Conservation (phyloP, 1,140 invertebrate genomes). For the Neocloeon triangulifer region DNA sequence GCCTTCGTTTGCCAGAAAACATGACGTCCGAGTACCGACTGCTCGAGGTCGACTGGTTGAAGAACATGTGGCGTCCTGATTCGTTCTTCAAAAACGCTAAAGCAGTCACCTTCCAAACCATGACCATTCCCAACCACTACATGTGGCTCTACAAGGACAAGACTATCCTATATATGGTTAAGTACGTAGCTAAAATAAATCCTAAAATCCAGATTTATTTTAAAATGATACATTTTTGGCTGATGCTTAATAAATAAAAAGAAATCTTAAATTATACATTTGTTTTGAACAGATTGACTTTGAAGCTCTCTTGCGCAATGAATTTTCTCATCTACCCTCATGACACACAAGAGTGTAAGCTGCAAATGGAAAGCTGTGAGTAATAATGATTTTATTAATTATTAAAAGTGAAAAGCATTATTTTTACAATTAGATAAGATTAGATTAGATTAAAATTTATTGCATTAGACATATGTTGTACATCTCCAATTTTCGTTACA, state of each 20-base stretch:
- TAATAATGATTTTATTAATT: no score
- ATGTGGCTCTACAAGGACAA: constrained; percentile 75
- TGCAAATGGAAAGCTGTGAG: constrained; percentile 80
- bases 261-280: no score
- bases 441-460: neutral
- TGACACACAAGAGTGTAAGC: constrained; percentile 73
- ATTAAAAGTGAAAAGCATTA: no score
- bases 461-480: no score
- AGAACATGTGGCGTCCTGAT: constrained; percentile 78
- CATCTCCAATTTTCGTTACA: neutral
- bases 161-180: constrained; percentile 71
- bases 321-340: constrained; percentile 81
- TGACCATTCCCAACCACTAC: constrained; percentile 84
- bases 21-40: constrained; percentile 66
- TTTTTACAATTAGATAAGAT: neutral
- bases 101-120: constrained; percentile 76
- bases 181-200: constrained; percentile 33
- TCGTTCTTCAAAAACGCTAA: constrained; percentile 79
- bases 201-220: no score
- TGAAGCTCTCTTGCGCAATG: constrained; percentile 71
- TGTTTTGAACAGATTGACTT: constrained; percentile 53
- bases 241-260: no score
- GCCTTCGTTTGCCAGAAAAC: constrained; percentile 65
- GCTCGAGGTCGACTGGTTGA: constrained; percentile 67
- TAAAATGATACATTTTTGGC: no score